Percentiles rank a stretch among this genome's conserved stretches.
These are phyloP conservation scores for Thumatha senex DNA, from an alignment of 2,888 invertebrate species.

Conservation along the genomic window DNA sequence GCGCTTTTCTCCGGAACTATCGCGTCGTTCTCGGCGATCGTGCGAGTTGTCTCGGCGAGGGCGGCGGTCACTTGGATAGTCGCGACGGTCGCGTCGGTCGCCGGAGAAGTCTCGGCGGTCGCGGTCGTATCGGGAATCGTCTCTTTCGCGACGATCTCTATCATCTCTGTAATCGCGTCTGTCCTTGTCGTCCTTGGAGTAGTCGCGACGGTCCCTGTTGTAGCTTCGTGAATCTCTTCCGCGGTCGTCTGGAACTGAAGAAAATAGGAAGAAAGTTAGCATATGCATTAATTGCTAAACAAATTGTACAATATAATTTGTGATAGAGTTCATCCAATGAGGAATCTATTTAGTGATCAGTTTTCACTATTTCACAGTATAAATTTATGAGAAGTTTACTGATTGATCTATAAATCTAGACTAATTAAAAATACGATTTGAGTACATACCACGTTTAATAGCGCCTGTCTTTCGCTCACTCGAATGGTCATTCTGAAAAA, in stretches of 20 bases:
- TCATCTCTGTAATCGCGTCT: slow-evolving; percentile 48
- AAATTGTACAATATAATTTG: too few relatives aligned
- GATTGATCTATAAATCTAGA: neutral
- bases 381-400: too few relatives aligned
- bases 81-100: slow-evolving; percentile 33
- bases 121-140: slow-evolving; percentile 32
- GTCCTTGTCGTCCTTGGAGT: slow-evolving; percentile 60
- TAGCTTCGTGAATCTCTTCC: slow-evolving; percentile 69
- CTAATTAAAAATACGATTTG: neutral
- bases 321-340: too few relatives aligned
- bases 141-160: slow-evolving; percentile 25
- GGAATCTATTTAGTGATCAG: too few relatives aligned
- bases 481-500: slow-evolving; percentile 71
- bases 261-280: too few relatives aligned
- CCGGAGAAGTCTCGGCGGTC: slow-evolving; percentile 39
- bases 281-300: too few relatives aligned
- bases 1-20: slow-evolving; percentile 1
- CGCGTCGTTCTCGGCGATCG: neutral
- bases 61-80: slow-evolving; percentile 23
- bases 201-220: slow-evolving; percentile 67
- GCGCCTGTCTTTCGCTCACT: slow-evolving; percentile 69
- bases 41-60: slow-evolving; percentile 9
- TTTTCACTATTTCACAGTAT: too few relatives aligned
- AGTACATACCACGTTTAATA: slow-evolving; percentile 65
- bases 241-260: slow-evolving; percentile 53